Conservation (phyloP, 2,888 invertebrate genomes). For the Watsonalla cultraria region DNA sequence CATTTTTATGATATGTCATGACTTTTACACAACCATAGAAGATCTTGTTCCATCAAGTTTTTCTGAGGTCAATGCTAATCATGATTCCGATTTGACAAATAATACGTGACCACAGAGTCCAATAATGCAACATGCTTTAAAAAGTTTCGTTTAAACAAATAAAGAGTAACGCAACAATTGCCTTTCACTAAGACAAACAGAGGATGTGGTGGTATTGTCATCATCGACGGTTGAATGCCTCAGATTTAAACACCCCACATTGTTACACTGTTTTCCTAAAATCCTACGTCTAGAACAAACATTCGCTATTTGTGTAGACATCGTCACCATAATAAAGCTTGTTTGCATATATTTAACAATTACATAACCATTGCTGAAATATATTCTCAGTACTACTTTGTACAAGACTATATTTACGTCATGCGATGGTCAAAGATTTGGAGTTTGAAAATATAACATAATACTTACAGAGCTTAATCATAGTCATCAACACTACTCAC, state of each 20-base stretch:
- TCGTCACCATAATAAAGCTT: constrained; percentile 1
- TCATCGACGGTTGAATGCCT: constrained; percentile 38
- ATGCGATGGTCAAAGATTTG: no score
- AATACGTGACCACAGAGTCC: constrained; percentile 8
- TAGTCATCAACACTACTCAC: no score
- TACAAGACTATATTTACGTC: not conserved
- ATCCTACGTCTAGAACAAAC: constrained; percentile 16
- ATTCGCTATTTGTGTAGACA: constrained; percentile 4
- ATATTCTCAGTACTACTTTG: not conserved
- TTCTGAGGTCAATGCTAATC: not conserved
- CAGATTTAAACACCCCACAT: constrained; percentile 30
- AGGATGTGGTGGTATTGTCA: constrained; percentile 67
- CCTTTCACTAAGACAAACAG: constrained; percentile 67
- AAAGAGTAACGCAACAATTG: constrained; percentile 53
- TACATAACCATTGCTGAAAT: not conserved
- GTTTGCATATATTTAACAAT: constrained; percentile 3
- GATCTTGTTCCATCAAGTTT: constrained; percentile 11
- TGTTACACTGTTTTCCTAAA: constrained; percentile 38
- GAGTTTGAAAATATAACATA: no score
- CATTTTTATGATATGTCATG: constrained; percentile 13
- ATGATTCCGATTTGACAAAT: not conserved
- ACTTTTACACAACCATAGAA: constrained; percentile 10
- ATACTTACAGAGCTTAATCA: no score
- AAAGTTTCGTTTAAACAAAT: constrained; percentile 61
- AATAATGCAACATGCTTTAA: constrained; percentile 47